Base-by-base conservation (phyloP, 2,797 vertebrate genomes). In the Acestrorhynchus altus region DNA sequence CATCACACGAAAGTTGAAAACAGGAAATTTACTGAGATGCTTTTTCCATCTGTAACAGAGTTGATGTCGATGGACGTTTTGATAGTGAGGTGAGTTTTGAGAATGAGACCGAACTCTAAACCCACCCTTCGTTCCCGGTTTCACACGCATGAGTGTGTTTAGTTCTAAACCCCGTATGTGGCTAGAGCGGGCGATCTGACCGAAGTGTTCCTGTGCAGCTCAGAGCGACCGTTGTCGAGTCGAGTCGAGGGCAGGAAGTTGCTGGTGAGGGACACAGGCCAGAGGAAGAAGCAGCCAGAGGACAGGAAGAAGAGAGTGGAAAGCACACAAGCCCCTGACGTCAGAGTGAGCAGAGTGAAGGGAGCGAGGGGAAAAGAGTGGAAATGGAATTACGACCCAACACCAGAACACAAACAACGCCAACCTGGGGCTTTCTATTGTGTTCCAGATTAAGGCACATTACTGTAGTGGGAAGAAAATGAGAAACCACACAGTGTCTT, bases 231-330 rank as follows among this genome's bases (percentile, higher is more conserved):
- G 44, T 47, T 22, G 63, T n/a, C n/a, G n/a, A n/a, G n/a, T n/a
- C n/a, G 57, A 51, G 57, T 13, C 0, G 20, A 20, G 42, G 35
- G 66, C 73, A 76, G 74, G 68, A 81, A 81, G 79, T 72, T 24
- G 52, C 68, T 77, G 52, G 44, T 61, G 63, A 73, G 74, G 44
- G 74, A 46, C 16, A 35, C 68, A n/a, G 54, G 44, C 67, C 46
- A 73, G 16, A 81, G 79, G 79, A 81, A 77, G 79, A 60, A 77
- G 79, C 74, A 68, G 74, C 63, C 72, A 71, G 69, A 0, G 12
- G 46, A 69, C 49, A 77, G 57, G 74, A 77, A 81, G 61, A 12
- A 81, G 79, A 73, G 74, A 77, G 67, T 69, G 74, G 79, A 74
- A 81, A 77, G 54, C 74, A 68, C 4, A 5, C 2, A 42, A 56